Evolutionary conservation across 2,888 invertebrate genomes (phyloP).

Genomic region (Nomada fabriciana): DNA sequence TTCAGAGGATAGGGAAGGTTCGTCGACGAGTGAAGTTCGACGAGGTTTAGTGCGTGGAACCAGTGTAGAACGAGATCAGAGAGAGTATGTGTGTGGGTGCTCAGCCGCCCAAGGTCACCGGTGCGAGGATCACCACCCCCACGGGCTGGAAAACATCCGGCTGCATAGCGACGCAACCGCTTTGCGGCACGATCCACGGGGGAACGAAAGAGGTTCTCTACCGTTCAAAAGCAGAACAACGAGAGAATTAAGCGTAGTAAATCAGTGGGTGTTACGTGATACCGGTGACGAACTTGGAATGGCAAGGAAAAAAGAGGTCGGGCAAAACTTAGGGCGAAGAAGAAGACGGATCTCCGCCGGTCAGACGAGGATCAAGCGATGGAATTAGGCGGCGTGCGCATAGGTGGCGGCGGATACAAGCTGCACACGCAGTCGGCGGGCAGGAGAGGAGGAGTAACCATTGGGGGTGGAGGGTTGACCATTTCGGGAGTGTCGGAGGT

Average conservation of each 20-base stretch:
- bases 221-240: not conserved
- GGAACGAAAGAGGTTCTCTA: not conserved
- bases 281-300: too few relatives aligned
- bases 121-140: slow-evolving; percentile 22
- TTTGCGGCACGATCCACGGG: slow-evolving; percentile 22
- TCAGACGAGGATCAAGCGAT: slow-evolving; percentile 47
- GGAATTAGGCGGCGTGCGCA: slow-evolving; percentile 40
- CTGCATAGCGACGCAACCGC: not conserved
- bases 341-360: too few relatives aligned
- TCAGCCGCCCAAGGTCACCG: slow-evolving; percentile 51
- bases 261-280: slow-evolving; percentile 20
- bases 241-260: slow-evolving; percentile 17
- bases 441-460: slow-evolving; percentile 15
- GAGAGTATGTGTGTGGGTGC: not conserved
- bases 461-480: slow-evolving; percentile 66
- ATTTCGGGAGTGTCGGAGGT: slow-evolving; percentile 74
- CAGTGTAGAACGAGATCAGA: not conserved
- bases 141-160: slow-evolving; percentile 47
- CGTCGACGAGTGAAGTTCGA: not conserved
- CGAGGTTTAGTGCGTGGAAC: slow-evolving; percentile 37
- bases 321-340: too few relatives aligned
- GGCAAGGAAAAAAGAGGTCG: too few relatives aligned
- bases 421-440: slow-evolving; percentile 17
- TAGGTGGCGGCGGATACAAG: slow-evolving; percentile 33
- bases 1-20: not conserved